phyloP scores from a whole-genome alignment of 2,797 vertebrate species.

The Vespertilio murinus region DNA sequence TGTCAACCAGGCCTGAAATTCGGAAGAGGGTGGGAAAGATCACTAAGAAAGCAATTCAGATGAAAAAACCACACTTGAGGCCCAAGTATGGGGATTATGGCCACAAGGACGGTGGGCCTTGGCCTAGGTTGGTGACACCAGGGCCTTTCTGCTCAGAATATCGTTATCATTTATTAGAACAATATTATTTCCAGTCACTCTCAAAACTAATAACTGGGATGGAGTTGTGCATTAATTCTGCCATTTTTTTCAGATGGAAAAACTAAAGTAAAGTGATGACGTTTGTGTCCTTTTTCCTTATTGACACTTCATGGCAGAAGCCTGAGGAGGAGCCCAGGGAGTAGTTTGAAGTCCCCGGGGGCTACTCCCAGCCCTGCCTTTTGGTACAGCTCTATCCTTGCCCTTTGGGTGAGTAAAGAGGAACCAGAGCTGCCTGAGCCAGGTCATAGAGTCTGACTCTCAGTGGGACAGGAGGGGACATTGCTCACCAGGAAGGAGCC shows the following conservation, averaged over 20 bases:
- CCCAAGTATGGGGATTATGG: not conserved
- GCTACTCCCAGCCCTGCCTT: not conserved
- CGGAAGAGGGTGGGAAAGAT: not conserved
- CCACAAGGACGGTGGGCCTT: not conserved
- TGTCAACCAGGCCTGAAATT: not conserved
- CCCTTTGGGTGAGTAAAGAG: not conserved
- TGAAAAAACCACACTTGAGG: not conserved
- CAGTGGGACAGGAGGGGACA: not conserved
- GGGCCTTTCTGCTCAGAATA: not conserved
- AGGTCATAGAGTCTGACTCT: not conserved
- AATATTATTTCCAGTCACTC: not conserved
- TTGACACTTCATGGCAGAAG: not conserved
- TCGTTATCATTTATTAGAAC: not conserved
- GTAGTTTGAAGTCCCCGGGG: not conserved
- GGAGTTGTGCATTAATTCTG: not conserved
- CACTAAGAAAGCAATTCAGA: not conserved
- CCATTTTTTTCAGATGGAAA: not conserved
- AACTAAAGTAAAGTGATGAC: not conserved
- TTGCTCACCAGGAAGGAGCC: not conserved
- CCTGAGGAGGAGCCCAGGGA: not conserved
- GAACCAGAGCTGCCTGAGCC: not conserved
- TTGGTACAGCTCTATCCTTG: not conserved
- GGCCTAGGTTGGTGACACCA: not conserved
- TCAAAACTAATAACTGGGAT: not conserved
- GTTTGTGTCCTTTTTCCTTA: not conserved